phyloP scores from a whole-genome alignment of 2,888 invertebrate genomes.

The Horisme vitalbata region DNA sequence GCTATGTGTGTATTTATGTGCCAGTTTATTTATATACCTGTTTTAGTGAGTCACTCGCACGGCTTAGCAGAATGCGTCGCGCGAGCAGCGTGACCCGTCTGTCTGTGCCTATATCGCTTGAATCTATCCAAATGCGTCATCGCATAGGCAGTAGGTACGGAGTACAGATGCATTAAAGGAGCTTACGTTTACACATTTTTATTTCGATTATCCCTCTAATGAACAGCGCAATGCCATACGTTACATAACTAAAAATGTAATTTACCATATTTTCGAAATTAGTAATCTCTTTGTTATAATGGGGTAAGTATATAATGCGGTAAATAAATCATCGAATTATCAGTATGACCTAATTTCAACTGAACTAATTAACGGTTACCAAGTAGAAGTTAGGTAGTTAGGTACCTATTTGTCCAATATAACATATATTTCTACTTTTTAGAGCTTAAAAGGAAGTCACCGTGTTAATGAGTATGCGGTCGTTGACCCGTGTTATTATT shows the following conservation, averaged over 20 bases:
- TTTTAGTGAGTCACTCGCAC: conserved; percentile 44
- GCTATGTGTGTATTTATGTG: conserved; percentile 47
- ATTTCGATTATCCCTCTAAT: neutral
- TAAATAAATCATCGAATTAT: conserved; percentile 40
- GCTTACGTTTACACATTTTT: neutral
- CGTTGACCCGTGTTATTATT: conserved; percentile 58
- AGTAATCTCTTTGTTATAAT: neutral
- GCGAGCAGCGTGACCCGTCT: conserved; percentile 30
- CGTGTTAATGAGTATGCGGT: conserved; percentile 68
- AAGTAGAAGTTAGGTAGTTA: conserved; percentile 45
- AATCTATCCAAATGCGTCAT: conserved; percentile 12
- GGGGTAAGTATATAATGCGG: neutral
- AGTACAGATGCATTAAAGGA: neutral
- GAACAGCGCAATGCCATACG: too few species aligned
- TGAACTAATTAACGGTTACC: conserved; percentile 44
- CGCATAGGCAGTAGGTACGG: too few species aligned
- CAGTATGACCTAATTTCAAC: conserved; percentile 52
- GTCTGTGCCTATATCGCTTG: conserved; percentile 11
- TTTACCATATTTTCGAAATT: too few species aligned
- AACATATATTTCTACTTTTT: conserved; percentile 46
- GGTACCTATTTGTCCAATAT: conserved; percentile 45
- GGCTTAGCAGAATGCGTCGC: conserved; percentile 25
- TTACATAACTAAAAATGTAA: too few species aligned
- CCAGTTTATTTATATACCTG: conserved; percentile 42
- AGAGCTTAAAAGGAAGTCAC: conserved; percentile 64